Evolutionary conservation across 1,140 invertebrate species (phyloP), one percentile per base, ranked within the genome.

Genomic region (Caenorhabditis inopinata): DNA sequence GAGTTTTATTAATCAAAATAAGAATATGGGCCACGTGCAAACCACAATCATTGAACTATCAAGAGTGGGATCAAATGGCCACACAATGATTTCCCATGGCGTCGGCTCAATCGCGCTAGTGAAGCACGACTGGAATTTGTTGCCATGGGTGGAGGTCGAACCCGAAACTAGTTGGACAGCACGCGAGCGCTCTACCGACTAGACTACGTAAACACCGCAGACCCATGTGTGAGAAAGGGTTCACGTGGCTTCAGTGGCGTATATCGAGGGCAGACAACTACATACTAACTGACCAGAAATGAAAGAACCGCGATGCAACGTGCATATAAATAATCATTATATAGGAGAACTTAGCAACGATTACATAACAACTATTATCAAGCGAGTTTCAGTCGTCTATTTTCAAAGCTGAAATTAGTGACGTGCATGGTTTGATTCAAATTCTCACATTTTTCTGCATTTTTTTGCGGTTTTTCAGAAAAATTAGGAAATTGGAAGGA

Each of bases 61-160:
- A 32, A 14, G 11, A 35, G 32, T 68, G 58, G 58, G 58, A 68
- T 68, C 58, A 42, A 68, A 68, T 68, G n/a, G 58, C 12, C 32
- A 7, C 0, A 42, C 38, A 9, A 42, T 42, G 32, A 11, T 68
- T 68, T 68, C 58, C 58, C 58, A 68, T 21, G 58, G 32, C 58
- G 58, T 68, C 58, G 58, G 58, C 58, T 68, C 58, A 68, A 68
- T 68, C 32, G 58, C 32, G n/a, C 23, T 68, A 32, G n/a, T 21
- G 5, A 42, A 16, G 38, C 58, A 68, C 58, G 32, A 68, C 38
- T 68, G 58, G 58, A 68, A 68, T 68, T 68, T 68, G 58, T 68
- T 68, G 58, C 32, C 58, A 21, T 68, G 58, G 58, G 58, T 35
- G 58, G 58, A 32, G n/a, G 6, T 68, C 58, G 58, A 68, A 68